Evolutionary conservation across 2,113 vertebrate genomes (phyloP).

Genomic region (Platysteira castanea): DNA sequence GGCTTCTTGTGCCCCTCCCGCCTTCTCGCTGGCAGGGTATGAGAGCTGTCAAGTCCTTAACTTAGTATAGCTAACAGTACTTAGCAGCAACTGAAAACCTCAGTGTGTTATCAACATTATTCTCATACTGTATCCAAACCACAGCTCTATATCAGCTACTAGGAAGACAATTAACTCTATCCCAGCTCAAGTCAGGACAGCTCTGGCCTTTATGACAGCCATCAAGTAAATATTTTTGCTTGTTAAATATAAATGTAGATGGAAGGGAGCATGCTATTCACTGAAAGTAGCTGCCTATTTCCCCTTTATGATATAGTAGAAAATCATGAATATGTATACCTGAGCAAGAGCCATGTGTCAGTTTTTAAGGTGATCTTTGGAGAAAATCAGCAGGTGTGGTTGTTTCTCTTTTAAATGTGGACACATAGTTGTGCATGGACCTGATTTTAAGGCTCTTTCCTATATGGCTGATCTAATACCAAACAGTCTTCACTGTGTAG

Average conservation of each 20-base stretch:
- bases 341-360: background rate
- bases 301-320: background rate
- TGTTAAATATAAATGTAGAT: background rate
- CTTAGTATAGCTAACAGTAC: background rate
- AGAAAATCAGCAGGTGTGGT: background rate
- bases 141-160: background rate
- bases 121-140: background rate
- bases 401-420: background rate
- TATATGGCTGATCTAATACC: background rate
- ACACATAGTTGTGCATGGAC: background rate
- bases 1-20: background rate
- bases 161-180: background rate
- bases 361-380: background rate
- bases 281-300: background rate
- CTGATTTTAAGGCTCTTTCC: background rate
- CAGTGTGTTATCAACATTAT: background rate
- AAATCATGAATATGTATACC: background rate
- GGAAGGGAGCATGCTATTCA: background rate
- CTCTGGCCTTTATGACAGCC: background rate
- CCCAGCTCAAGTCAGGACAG: background rate
- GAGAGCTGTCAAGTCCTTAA: background rate
- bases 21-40: background rate
- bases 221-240: background rate
- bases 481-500: background rate
- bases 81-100: background rate